Percentiles rank a stretch among this genome's conserved stretches.
Conservation (phyloP, 2,797 vertebrate species). For the Pygocentrus nattereri region DNA sequence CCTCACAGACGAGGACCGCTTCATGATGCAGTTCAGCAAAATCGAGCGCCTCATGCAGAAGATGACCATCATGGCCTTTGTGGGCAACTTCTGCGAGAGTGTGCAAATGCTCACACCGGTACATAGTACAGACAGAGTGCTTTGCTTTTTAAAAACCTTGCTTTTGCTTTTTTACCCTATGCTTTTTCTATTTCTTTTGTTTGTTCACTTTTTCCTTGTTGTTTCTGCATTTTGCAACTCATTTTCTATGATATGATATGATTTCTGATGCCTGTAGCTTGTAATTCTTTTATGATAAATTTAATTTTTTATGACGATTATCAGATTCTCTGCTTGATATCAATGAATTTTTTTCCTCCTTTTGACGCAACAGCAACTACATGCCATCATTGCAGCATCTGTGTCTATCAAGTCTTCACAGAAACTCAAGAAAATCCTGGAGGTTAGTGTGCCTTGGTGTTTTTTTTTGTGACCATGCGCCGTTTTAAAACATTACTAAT, state of each 20-base stretch:
- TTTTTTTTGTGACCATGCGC: background rate
- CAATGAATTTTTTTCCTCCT: constrained; percentile 40
- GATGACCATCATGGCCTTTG: constrained; percentile 99
- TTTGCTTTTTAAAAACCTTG: background rate
- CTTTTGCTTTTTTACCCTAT: background rate
- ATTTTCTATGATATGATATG: too few relatives aligned
- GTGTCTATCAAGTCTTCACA: constrained; percentile 99
- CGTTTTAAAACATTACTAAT: background rate
- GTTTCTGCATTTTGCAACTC: too few relatives aligned
- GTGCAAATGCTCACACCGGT: constrained; percentile 97
- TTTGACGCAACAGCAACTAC: constrained; percentile 88
- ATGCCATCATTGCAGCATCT: constrained; percentile 95
- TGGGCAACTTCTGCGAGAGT: constrained; percentile 94
- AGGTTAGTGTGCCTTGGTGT: constrained; percentile 76
- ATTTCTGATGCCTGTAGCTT: background rate
- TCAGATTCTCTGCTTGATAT: background rate
- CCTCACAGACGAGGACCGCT: constrained; percentile 93
- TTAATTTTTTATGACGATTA: too few relatives aligned
- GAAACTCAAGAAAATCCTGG: constrained; percentile 98
- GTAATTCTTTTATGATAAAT: too few relatives aligned
- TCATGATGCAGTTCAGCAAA: constrained; percentile 99
- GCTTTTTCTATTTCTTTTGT: background rate
- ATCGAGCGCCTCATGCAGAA: constrained; percentile 97
- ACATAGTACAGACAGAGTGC: background rate
- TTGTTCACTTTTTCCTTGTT: background rate